phyloP scores from a whole-genome alignment of 1,140 invertebrate species.

The Achroia grisella region DNA sequence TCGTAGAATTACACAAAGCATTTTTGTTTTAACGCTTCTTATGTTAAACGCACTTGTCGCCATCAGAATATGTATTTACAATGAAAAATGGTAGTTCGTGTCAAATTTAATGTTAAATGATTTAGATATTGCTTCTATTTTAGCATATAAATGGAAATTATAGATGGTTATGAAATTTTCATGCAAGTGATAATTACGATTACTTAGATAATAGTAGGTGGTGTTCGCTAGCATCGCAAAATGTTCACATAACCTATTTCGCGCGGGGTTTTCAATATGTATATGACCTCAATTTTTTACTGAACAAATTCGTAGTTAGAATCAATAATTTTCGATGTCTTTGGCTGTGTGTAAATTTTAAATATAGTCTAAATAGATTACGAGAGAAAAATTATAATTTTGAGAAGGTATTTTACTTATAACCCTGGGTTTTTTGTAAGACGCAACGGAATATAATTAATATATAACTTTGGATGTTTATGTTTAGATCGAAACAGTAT shows the following conservation, averaged over 20 bases:
- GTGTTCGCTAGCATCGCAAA: conserved; percentile 69
- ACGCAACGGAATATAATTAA: conserved; percentile 37
- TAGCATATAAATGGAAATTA: conserved; percentile 16
- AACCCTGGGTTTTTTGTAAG: conserved; percentile 47
- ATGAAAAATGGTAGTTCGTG: conserved; percentile 68
- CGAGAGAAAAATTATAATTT: conserved; percentile 48
- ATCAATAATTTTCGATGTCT: conserved; percentile 66
- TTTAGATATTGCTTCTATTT: conserved; percentile 36
- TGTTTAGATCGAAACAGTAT: conserved; percentile 64
- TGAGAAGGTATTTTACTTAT: conserved; percentile 50
- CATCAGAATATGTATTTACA: conserved; percentile 56
- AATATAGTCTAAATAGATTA: conserved; percentile 35
- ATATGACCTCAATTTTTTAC: conserved; percentile 47
- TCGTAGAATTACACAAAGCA: conserved; percentile 38
- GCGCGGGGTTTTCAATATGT: conserved; percentile 45
- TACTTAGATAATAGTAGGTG: conserved; percentile 27
- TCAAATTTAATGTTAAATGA: conserved; percentile 31
- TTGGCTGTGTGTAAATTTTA: conserved; percentile 69
- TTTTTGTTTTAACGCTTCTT: conserved; percentile 52
- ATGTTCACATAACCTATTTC: conserved; percentile 71
- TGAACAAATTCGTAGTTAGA: conserved; percentile 54
- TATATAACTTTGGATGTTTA: conserved; percentile 61
- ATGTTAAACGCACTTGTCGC: conserved; percentile 28
- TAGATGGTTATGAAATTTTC: conserved; percentile 16
- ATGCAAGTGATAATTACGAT: conserved; percentile 12